Evolutionary conservation across 2,113 vertebrate species (phyloP).

Genomic region (Oncorhynchus gorbuscha): DNA sequence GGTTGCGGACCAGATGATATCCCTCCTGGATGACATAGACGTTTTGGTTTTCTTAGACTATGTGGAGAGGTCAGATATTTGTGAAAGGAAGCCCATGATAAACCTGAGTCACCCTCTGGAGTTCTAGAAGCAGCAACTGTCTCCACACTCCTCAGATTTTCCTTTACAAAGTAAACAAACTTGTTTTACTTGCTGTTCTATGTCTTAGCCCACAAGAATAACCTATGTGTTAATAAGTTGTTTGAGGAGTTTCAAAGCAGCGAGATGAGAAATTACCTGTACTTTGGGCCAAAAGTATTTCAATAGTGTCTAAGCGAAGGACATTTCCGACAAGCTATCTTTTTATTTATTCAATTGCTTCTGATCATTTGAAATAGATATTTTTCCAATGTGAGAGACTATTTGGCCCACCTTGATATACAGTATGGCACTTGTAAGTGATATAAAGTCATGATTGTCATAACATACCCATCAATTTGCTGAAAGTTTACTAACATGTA

Average conservation of each 20-base stretch:
- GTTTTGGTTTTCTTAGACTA: neutral
- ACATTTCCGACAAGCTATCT: neutral
- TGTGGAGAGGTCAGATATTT: neutral
- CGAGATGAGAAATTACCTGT: neutral
- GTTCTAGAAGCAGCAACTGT: neutral
- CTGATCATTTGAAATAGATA: conserved; percentile 1
- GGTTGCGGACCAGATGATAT: neutral
- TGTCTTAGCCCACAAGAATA: neutral
- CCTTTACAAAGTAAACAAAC: neutral
- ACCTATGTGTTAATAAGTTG: neutral
- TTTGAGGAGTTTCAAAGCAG: neutral
- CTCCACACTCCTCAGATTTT: neutral
- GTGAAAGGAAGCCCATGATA: neutral
- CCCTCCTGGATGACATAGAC: neutral
- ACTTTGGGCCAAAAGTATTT: neutral
- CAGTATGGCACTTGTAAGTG: neutral
- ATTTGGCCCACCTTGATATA: neutral
- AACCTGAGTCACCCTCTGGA: neutral
- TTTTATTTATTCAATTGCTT: conserved; percentile 1
- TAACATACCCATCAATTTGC: neutral
- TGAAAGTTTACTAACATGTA: conserved; percentile 1
- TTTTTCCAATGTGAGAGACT: neutral
- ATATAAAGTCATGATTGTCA: neutral
- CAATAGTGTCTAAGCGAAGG: neutral
- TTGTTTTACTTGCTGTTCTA: neutral